These are phyloP conservation scores for Steinernema scapterisci DNA, from an alignment of 2,888 invertebrate species.

Conservation along the genomic window DNA sequence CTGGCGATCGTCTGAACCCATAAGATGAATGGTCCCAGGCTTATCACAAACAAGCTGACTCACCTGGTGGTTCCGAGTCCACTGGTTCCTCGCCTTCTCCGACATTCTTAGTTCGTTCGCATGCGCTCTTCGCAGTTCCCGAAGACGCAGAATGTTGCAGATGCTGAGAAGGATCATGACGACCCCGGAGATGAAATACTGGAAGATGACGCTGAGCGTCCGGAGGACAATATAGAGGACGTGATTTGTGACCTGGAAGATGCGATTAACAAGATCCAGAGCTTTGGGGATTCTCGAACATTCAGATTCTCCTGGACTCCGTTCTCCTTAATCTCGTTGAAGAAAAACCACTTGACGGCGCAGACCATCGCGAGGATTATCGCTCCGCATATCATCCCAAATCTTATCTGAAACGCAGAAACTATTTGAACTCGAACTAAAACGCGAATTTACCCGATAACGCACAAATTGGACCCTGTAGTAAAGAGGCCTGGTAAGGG, in stretches of 20 bases:
- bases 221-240: slow-evolving; percentile 39
- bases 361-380: slow-evolving; percentile 36
- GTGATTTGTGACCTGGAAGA: slow-evolving; percentile 37
- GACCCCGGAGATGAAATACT: slow-evolving; percentile 45
- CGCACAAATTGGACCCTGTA: slow-evolving; percentile 41
- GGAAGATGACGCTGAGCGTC: slow-evolving; percentile 39
- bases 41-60: neutral
- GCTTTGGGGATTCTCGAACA: no score
- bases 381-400: slow-evolving; percentile 35
- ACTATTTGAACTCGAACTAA: neutral
- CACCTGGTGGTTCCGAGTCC: slow-evolving; percentile 43
- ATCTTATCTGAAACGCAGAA: slow-evolving; percentile 35
- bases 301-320: slow-evolving; percentile 23
- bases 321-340: slow-evolving; percentile 39
- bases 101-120: slow-evolving; percentile 42
- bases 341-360: slow-evolving; percentile 42
- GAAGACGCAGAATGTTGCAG: slow-evolving; percentile 38
- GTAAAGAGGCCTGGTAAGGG: slow-evolving; percentile 43
- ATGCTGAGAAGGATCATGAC: slow-evolving; percentile 40
- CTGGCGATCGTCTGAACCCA: slow-evolving; percentile 45
- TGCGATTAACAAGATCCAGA: no score
- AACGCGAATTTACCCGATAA: slow-evolving; percentile 34
- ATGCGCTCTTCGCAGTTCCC: slow-evolving; percentile 38
- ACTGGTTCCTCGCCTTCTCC: slow-evolving; percentile 39
- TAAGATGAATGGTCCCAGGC: neutral